Evolutionary conservation across 2,113 vertebrate species (phyloP), one percentile per base, ranked within the genome.

Genomic region (Hiodon alosoides): DNA sequence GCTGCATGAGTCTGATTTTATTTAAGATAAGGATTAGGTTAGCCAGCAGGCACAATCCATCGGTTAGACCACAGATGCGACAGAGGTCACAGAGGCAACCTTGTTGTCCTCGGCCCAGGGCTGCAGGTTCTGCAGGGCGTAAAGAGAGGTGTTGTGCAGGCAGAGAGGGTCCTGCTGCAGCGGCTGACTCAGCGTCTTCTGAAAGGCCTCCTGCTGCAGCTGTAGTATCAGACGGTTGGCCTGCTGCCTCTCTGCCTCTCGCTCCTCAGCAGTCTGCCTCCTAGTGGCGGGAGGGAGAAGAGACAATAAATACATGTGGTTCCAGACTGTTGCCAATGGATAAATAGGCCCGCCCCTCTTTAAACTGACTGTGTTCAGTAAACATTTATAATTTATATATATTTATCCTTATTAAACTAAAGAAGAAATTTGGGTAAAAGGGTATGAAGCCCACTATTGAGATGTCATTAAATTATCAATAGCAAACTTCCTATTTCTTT

Each of bases 101-200:
- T 96, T 95, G 90, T 93, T 95, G 85, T 97, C 95, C 72, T 98
- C 95, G 0, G 95, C 96, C 96, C 97, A 98, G 73, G 96, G 96
- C 90, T 99, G 96, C 79, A 99, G 91, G 90, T 97, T 98, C 92
- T 99, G 97, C 87, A 98, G 90, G 83, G 96, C 94, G 81, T 94
- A 96, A 72, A 99, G 94, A 2, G 97, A 99, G 77, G 97, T 95
- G 89, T 99, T 98, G 91, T 98, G 96, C 85, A 96, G 91, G 87
- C 97, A 99, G 79, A 97, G 93, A 0, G 96, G 95, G 90, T 99
- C 97, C 11, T 92, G 95, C 74, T 95, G 94, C 85, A 95, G 89
- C 4, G 96, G 94, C 83, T 94, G 91, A 71, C 89, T 93, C 89
- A 99, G 89, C 64, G 93, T 96, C 90, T 98, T 95, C 81, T 97